These are phyloP conservation scores for Pasiphila rectangulata DNA, from an alignment of 2,888 invertebrate species.

Conservation along the genomic window DNA sequence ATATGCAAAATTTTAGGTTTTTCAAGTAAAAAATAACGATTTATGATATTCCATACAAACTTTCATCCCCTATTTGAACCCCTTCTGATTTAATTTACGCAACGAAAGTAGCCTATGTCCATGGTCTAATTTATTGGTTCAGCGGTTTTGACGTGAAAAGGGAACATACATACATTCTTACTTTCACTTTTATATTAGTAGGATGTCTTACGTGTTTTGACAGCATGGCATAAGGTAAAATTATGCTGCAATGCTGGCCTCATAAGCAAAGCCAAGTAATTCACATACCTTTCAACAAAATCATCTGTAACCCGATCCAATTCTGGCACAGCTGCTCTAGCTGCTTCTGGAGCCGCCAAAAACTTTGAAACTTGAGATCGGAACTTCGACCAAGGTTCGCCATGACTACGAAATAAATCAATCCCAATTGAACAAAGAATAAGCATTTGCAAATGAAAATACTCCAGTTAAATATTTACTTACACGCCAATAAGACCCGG, in stretches of 20 bases:
- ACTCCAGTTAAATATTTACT: slow-evolving; percentile 50
- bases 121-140: too few species aligned
- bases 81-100: too few species aligned
- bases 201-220: slow-evolving; percentile 1
- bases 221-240: not conserved
- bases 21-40: too few species aligned
- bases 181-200: too few species aligned
- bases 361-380: slow-evolving; percentile 91
- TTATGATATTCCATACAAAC: too few species aligned
- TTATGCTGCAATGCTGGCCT: too few species aligned
- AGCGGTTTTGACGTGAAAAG: too few species aligned
- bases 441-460: not conserved
- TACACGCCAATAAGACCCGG: slow-evolving; percentile 89
- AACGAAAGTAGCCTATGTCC: too few species aligned
- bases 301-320: slow-evolving; percentile 88
- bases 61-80: too few species aligned
- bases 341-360: slow-evolving; percentile 89
- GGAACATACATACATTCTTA: too few species aligned
- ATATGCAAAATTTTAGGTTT: too few species aligned
- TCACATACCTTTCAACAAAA: slow-evolving; percentile 84
- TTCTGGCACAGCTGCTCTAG: slow-evolving; percentile 87
- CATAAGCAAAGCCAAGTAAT: too few species aligned
- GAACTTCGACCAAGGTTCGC: slow-evolving; percentile 92
- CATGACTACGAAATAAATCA: slow-evolving; percentile 83
- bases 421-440: slow-evolving; percentile 5